These are phyloP conservation scores for Pygoscelis antarcticus DNA, from an alignment of 2,113 vertebrate species.

Conservation along the genomic window DNA sequence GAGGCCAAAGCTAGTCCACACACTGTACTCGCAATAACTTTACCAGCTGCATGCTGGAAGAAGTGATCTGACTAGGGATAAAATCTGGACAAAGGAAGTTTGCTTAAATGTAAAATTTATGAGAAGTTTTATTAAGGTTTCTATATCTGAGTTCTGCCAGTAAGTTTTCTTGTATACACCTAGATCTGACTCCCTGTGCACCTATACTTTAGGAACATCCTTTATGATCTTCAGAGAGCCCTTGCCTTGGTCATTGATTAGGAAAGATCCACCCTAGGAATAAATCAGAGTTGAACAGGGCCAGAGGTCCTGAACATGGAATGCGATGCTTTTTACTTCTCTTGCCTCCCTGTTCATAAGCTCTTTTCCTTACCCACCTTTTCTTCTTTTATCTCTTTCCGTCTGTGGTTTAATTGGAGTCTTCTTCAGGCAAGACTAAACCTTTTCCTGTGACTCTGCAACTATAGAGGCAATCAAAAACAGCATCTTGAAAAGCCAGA, in stretches of 20 bases:
- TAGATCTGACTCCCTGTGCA: neutral
- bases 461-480: neutral
- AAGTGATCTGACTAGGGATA: neutral
- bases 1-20: neutral
- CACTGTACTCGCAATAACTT: neutral
- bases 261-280: neutral
- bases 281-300: neutral
- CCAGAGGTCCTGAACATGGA: neutral
- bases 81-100: neutral
- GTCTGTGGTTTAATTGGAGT: neutral
- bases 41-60: neutral
- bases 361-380: neutral
- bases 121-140: neutral
- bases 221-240: neutral
- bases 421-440: neutral
- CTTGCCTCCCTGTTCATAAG: neutral
- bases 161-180: neutral
- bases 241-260: neutral
- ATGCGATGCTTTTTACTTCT: neutral
- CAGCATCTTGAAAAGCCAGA: neutral
- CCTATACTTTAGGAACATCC: neutral
- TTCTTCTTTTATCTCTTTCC: neutral
- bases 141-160: neutral
- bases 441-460: neutral
- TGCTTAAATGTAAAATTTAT: neutral